Conservation (phyloP, 2,113 vertebrate species). For the Monopterus albus region DNA sequence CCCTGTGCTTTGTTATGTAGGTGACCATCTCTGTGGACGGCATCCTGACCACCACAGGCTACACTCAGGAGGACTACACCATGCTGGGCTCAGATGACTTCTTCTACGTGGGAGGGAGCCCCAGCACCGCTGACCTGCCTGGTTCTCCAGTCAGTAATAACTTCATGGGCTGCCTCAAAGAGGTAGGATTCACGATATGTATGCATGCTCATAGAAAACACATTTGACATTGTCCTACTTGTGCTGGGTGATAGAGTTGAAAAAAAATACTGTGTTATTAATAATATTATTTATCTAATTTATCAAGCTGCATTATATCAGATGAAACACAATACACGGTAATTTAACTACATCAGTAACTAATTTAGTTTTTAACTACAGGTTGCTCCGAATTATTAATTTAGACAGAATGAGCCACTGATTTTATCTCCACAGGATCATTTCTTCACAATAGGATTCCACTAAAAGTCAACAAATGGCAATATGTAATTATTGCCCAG, state of each 20-base stretch:
- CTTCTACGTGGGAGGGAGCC: conserved; percentile 99
- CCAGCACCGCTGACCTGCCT: conserved; percentile 97
- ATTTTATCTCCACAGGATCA: not conserved
- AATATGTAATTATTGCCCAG: not conserved
- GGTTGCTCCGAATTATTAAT: conserved; percentile 6
- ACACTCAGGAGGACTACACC: conserved; percentile 99
- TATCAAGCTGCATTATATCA: not conserved
- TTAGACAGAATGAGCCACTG: conserved; percentile 2
- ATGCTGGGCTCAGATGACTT: conserved; percentile 99
- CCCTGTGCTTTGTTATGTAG: conserved; percentile 99
- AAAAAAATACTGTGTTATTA: not conserved
- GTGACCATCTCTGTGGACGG: conserved; percentile 99
- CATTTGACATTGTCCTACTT: not conserved
- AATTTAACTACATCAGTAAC: not conserved
- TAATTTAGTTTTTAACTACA: not conserved
- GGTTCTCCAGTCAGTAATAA: conserved; percentile 99
- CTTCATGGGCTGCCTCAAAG: conserved; percentile 99
- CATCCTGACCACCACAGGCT: conserved; percentile 99
- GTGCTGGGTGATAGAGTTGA: too few species aligned
- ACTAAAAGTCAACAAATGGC: not conserved
- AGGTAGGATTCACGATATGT: conserved; percentile 86
- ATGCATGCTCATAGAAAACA: not conserved
- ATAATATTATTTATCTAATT: too few species aligned
- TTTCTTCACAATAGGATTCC: not conserved
- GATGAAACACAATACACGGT: too few species aligned